A percentile compares a stretch with the other conserved stretches of the same genome.
Conservation (phyloP, 2,888 invertebrate genomes). For the Ophion obscuratus region DNA sequence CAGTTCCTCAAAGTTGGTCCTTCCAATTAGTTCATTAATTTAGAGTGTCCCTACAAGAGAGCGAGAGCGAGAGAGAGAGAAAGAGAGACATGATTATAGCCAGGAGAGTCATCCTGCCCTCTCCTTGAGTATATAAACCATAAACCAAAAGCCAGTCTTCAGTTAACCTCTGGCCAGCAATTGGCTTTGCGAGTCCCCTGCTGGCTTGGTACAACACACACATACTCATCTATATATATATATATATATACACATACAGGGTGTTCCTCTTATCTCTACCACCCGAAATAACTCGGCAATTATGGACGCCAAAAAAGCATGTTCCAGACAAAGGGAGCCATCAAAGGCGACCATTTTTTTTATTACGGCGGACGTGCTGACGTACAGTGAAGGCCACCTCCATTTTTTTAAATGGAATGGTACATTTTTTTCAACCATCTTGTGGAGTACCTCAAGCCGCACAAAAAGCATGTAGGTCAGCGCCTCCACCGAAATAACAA, state of each 20-base stretch:
- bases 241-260: neutral
- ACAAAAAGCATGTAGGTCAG: no score
- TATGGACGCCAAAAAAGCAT: no score
- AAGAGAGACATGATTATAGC: conserved; percentile 27
- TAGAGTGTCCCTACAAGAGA: conserved; percentile 48
- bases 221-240: neutral
- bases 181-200: conserved; percentile 53
- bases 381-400: no score
- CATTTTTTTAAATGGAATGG: no score
- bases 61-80: conserved; percentile 37
- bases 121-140: conserved; percentile 43
- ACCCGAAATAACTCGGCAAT: no score
- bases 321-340: no score
- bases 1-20: conserved; percentile 58
- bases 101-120: conserved; percentile 7
- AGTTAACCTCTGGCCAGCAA: conserved; percentile 61
- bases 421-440: no score
- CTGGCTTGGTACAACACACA: neutral
- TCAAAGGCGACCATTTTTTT: no score
- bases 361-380: no score
- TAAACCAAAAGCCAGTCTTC: conserved; percentile 43
- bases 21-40: conserved; percentile 67
- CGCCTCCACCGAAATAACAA: no score
- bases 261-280: no score
- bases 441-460: no score